Percentiles rank a stretch among this genome's conserved stretches.
Conservation (phyloP, 1,140 invertebrate genomes). For the Neoseiulus cucumeris region DNA sequence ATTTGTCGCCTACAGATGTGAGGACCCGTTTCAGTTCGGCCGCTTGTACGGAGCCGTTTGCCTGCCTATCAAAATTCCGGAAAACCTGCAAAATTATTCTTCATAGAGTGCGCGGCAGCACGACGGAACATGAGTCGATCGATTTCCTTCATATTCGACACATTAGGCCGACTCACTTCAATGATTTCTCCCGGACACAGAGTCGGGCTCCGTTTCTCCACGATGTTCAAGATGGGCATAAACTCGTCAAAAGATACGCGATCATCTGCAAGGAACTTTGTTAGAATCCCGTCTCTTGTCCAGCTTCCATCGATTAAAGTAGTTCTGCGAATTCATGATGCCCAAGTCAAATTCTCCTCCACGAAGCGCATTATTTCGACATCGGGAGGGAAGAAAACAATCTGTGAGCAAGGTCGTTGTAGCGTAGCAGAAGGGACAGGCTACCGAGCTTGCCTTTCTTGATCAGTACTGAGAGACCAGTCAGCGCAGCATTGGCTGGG, state of each 20-base stretch:
- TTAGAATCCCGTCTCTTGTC: not conserved
- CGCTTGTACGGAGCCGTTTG: constrained; percentile 14
- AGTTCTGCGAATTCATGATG: not conserved
- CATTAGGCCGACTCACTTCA: not conserved
- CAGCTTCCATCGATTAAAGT: not conserved
- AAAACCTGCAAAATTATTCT: constrained; percentile 13
- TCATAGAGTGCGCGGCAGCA: not conserved
- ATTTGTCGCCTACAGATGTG: not conserved
- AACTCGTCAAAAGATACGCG: not conserved
- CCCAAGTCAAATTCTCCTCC: not conserved
- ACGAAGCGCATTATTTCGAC: not conserved
- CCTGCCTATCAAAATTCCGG: constrained; percentile 15
- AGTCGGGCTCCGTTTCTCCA: not conserved
- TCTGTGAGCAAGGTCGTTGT: not conserved
- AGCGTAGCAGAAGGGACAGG: not conserved
- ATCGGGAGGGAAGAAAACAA: not conserved
- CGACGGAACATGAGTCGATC: not conserved
- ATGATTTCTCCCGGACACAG: not conserved
- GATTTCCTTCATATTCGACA: not conserved
- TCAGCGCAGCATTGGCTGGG: too few relatives aligned
- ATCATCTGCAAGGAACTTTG: not conserved
- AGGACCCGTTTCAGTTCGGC: constrained; percentile 14
- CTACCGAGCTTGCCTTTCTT: too few relatives aligned
- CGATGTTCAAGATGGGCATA: not conserved
- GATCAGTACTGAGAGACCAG: too few relatives aligned